Conservation (phyloP, 2,888 invertebrate species). For the Zaprionus bogoriensis region DNA sequence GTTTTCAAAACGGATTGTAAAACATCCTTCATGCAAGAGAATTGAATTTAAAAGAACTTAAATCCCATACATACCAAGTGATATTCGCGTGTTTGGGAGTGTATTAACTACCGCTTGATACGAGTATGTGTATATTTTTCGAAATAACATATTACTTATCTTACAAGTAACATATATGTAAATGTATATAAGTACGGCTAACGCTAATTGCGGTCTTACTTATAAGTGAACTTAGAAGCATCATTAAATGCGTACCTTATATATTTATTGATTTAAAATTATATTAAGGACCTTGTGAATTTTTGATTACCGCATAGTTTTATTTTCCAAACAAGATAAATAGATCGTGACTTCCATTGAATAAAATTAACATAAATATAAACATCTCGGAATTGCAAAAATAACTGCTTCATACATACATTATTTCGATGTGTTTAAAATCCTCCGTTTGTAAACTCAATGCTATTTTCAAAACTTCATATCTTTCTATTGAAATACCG, state of each 20-base stretch:
- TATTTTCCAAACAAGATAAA: background rate
- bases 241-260: background rate
- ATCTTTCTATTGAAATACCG: background rate
- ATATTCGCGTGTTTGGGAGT: constrained; percentile 66
- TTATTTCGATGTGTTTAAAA: background rate
- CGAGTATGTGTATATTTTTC: constrained; percentile 48
- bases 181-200: constrained; percentile 20
- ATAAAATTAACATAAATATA: background rate
- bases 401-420: background rate
- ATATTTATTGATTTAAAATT: constrained; percentile 4
- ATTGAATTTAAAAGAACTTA: constrained; percentile 65
- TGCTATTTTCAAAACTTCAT: background rate
- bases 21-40: constrained; percentile 69
- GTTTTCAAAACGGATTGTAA: constrained; percentile 64
- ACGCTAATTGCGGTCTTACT: constrained; percentile 27
- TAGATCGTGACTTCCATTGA: background rate
- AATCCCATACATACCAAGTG: constrained; percentile 58
- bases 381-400: background rate
- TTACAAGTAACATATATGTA: constrained; percentile 2
- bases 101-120: constrained; percentile 33
- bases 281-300: background rate
- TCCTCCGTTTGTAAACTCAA: background rate
- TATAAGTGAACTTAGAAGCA: constrained; percentile 4
- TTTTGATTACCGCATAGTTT: background rate
- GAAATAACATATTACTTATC: constrained; percentile 48